Percentiles rank a stretch among this genome's conserved stretches.
These are phyloP conservation scores for Stegodyphus mimosarum DNA, from an alignment of 1,140 invertebrate species.

Conservation along the genomic window DNA sequence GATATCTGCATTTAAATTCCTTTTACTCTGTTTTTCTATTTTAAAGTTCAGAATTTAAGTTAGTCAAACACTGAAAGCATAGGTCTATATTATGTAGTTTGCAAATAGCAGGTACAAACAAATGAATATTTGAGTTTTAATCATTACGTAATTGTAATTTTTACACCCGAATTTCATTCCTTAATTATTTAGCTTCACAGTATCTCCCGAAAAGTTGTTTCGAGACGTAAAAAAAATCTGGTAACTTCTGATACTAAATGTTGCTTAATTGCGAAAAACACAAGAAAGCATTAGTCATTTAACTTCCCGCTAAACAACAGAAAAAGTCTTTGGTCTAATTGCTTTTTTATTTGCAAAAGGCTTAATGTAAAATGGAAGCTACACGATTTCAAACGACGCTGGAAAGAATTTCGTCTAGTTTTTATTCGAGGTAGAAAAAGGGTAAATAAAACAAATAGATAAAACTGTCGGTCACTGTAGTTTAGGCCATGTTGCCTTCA, in stretches of 20 bases:
- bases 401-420: constrained; percentile 9
- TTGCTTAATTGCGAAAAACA: constrained; percentile 25
- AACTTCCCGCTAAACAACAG: neutral
- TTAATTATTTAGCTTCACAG: too few species aligned
- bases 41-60: too few species aligned
- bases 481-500: constrained; percentile 46
- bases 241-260: neutral
- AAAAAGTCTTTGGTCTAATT: constrained; percentile 31
- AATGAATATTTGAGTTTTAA: too few species aligned
- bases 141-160: too few species aligned
- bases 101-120: too few species aligned
- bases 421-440: constrained; percentile 8
- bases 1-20: too few species aligned
- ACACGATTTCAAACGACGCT: constrained; percentile 16
- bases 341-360: constrained; percentile 39
- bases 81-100: too few species aligned
- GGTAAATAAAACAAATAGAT: constrained; percentile 24
- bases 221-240: too few species aligned
- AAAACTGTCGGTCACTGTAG: constrained; percentile 35
- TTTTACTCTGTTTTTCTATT: too few species aligned
- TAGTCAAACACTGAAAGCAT: too few species aligned
- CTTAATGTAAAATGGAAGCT: constrained; percentile 28
- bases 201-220: too few species aligned
- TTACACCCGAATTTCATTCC: too few species aligned
- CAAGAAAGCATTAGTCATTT: neutral